Conservation (phyloP, 1,140 invertebrate genomes). For the Drosophila suzukii region DNA sequence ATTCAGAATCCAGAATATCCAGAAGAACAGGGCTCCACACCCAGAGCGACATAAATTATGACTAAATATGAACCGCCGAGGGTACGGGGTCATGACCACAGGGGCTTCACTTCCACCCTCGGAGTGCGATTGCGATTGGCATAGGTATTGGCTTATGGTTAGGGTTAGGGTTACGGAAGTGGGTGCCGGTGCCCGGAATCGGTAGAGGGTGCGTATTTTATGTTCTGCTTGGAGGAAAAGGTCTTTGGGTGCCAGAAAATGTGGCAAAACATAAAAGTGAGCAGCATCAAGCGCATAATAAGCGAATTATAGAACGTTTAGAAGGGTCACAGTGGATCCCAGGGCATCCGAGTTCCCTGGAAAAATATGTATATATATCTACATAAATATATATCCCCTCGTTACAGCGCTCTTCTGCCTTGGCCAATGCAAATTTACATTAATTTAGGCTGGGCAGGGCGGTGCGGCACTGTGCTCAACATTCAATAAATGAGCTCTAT, state of each 20-base stretch:
- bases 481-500: slow-evolving; percentile 75
- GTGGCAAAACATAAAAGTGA: slow-evolving; percentile 74
- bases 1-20: slow-evolving; percentile 23
- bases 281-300: slow-evolving; percentile 74
- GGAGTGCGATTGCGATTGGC: background rate
- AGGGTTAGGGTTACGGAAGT: slow-evolving; percentile 9
- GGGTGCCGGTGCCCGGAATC: background rate
- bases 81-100: slow-evolving; percentile 43
- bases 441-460: slow-evolving; percentile 52
- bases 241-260: slow-evolving; percentile 53
- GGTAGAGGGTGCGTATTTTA: slow-evolving; percentile 60
- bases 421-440: slow-evolving; percentile 72
- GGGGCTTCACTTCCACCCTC: slow-evolving; percentile 30
- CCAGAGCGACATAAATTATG: slow-evolving; percentile 81
- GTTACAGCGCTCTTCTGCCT: background rate
- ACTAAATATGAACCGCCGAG: slow-evolving; percentile 73
- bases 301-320: slow-evolving; percentile 82
- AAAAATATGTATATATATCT: too few relatives aligned
- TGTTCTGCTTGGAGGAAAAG: slow-evolving; percentile 30
- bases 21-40: slow-evolving; percentile 61
- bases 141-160: slow-evolving; percentile 1
- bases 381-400: slow-evolving; percentile 1
- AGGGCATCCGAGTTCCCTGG: background rate
- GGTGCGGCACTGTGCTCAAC: background rate
- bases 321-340: slow-evolving; percentile 61